phyloP scores from a whole-genome alignment of 2,113 vertebrate genomes.

The Corapipo altera region DNA sequence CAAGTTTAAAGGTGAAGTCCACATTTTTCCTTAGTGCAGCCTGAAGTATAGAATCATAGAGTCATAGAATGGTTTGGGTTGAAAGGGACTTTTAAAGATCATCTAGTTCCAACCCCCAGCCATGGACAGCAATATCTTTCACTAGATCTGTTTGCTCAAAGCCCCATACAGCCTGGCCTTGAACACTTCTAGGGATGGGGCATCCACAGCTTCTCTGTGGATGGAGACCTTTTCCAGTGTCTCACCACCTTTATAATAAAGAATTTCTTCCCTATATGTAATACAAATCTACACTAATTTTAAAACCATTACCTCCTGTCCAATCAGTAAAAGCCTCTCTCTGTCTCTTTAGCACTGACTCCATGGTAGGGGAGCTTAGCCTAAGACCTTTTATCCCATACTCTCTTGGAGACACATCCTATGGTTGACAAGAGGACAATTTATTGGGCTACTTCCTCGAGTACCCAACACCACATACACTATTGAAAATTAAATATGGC shows the following conservation, averaged over 20 bases:
- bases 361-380: neutral
- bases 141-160: neutral
- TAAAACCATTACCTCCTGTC: neutral
- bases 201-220: neutral
- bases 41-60: neutral
- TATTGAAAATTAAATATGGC: neutral
- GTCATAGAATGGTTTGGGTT: neutral
- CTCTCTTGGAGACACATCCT: neutral
- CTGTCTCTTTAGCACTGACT: neutral
- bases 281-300: neutral
- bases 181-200: neutral
- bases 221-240: neutral
- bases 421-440: neutral
- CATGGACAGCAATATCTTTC: neutral
- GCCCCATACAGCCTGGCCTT: neutral
- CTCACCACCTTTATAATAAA: neutral
- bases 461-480: neutral
- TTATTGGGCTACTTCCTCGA: neutral
- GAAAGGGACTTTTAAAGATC: neutral
- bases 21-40: neutral
- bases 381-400: neutral
- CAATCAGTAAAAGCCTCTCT: neutral
- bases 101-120: fast-evolving
- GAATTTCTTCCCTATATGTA: neutral
- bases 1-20: neutral